Base-by-base conservation (phyloP, 2,888 invertebrate genomes). In the Clostera curtula region DNA sequence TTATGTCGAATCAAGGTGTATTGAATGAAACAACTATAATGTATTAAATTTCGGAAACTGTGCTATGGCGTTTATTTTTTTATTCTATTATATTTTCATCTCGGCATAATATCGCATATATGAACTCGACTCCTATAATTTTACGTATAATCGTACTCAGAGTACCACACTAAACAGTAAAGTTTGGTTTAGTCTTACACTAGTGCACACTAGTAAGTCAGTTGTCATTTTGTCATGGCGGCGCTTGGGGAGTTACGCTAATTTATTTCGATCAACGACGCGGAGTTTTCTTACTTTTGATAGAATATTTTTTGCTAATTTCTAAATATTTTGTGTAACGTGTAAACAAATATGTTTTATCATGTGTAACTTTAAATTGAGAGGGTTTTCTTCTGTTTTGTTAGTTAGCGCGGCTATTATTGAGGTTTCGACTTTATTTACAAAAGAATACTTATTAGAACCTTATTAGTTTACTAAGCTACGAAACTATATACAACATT, bases 211-310 rank as follows among this genome's bases (percentile, higher is more conserved):
- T 31, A 15, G 32, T 33, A 25, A 21, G 29, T 43, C 43, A 51
- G 49, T 56, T 61, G 68, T 66, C 70, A 69, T 70, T 62, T 45
- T 66, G 72, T 75, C 66, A 75, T 76, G 76, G 79, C 75, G 79
- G 70, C 71, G 80, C 79, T 79, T 75, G 72, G 65, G 64, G 67
- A 65, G 61, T 63, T 74, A 69, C 67, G 73, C 64, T 64, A 67
- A 49, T 56, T 68, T 72, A 58, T 58, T 64, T 56, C 59, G 63
- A 60, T 56, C 43, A 62, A 65, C 62, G 64, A 68, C 66, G 58
- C 45, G 46, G 49, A 60, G 49, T 56, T 61, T 63, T 54, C 44
- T 38, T 49, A 45, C 55, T 64, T 68, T 66, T 60, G 46, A 46
- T 38, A 42, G 31, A 38, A 37, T 47, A 36, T 43, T 46, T 49